These are phyloP conservation scores for Tupaia tana DNA, from an alignment of 2,113 vertebrate species.

Conservation along the genomic window DNA sequence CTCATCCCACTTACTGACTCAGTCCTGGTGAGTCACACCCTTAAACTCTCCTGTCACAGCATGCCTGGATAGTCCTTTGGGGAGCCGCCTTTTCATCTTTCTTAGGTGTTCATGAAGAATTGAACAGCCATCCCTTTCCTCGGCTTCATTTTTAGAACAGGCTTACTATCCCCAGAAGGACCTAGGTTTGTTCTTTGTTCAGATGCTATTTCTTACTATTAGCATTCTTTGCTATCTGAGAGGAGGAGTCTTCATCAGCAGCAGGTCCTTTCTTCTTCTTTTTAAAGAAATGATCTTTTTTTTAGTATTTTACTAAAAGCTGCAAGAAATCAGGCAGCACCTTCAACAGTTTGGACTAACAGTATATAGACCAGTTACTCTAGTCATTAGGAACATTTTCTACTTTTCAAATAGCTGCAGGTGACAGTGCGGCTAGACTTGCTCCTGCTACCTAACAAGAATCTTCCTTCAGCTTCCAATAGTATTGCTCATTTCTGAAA, in stretches of 20 bases:
- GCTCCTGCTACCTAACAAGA: background rate
- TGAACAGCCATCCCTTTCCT: background rate
- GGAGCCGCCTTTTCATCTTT: background rate
- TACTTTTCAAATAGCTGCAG: background rate
- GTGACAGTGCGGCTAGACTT: background rate
- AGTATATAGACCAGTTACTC: background rate
- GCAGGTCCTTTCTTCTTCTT: background rate
- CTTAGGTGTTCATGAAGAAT: background rate
- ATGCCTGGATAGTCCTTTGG: fast-evolving
- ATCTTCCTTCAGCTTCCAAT: background rate
- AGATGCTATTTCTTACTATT: background rate
- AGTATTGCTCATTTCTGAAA: background rate
- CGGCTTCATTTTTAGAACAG: background rate
- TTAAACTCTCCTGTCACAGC: background rate
- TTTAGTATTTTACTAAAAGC: background rate
- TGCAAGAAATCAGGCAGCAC: background rate
- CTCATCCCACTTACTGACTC: background rate
- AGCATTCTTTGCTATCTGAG: background rate
- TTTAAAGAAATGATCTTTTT: background rate
- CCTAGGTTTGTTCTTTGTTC: background rate
- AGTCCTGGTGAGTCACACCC: background rate
- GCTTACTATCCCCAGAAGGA: background rate
- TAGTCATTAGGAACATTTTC: background rate
- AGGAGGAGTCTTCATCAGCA: background rate
- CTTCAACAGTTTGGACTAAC: background rate